A percentile compares a stretch with the other conserved stretches of the same genome.
Evolutionary conservation across 2,113 vertebrate genomes (phyloP).

Genomic region (Marcusenius ussheri): DNA sequence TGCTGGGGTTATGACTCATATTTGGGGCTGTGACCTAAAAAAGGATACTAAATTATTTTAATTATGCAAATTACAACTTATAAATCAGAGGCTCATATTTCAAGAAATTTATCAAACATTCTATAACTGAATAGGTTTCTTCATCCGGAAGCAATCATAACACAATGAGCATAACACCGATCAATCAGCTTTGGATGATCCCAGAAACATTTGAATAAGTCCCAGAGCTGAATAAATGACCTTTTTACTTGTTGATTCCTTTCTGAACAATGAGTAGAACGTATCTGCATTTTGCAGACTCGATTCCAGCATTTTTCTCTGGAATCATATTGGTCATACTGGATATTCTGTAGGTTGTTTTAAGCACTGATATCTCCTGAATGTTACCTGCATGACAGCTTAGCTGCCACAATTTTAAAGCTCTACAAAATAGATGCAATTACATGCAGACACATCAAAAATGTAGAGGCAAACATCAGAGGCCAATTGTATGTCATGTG

Average conservation of each 20-base stretch:
- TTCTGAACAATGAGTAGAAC: neutral
- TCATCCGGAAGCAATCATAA: neutral
- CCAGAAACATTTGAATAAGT: neutral
- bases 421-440: neutral
- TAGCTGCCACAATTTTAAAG: neutral
- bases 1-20: neutral
- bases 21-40: neutral
- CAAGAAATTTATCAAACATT: neutral
- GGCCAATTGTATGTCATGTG: neutral
- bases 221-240: neutral
- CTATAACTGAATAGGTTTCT: neutral
- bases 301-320: neutral
- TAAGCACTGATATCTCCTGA: neutral
- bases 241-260: neutral
- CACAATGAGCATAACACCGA: neutral
- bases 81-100: neutral
- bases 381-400: neutral
- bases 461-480: neutral
- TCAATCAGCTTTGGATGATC: neutral
- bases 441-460: neutral
- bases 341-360: neutral
- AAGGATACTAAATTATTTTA: neutral
- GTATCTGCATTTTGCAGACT: neutral
- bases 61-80: neutral
- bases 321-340: neutral